Base-by-base conservation (phyloP, 2,888 invertebrate genomes). In the Chouioia cunea region DNA sequence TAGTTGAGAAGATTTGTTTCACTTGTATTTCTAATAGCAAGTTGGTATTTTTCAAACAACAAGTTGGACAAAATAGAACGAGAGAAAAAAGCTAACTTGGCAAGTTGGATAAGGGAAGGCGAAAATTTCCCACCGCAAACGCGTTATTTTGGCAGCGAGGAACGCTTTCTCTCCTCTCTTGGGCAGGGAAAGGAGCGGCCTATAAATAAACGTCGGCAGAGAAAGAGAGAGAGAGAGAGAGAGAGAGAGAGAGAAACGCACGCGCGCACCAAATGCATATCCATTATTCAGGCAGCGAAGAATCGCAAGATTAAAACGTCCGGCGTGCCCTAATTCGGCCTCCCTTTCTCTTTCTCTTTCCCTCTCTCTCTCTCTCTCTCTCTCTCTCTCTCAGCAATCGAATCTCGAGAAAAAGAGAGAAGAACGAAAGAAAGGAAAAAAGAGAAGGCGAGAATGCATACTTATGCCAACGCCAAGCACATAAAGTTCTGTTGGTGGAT, bases 401-500 rank as follows among this genome's bases (percentile, higher is more conserved):
- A 36, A 36, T 36, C 36, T 36, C 36, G 22, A 46, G 56, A 36
- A 22, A 46, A 10, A 58, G 18, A 12, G 43, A 58, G 18, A 57
- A 46, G 58, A 67, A 36, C 60, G 59, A 54, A 47, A 67, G 53
- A 54, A 22, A 60, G 52, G 66, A 56, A 66, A 56, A 59, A 48
- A 43, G 62, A 50, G n/a, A 59, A 50, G 48, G 44, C 47, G 76
- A 79, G 77, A 79, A 81, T 79, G 81, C 81, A 84, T 85, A 85
- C 85, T 85, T 84, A 84, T 82, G 83, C 81, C 80, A 78, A 74
- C 76, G 79, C 81, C 80, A 79, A 79, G 81, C 83, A 83, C 85
- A 85, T 85, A 85, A 85, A 85, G 83, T 85, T 84, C 79, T 80
- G n/a, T n/a, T n/a, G n/a, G n/a, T n/a, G 79, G 79, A 77, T 74